These are phyloP conservation scores for Sander vitreus DNA, from an alignment of 2,113 vertebrate genomes.

Conservation along the genomic window DNA sequence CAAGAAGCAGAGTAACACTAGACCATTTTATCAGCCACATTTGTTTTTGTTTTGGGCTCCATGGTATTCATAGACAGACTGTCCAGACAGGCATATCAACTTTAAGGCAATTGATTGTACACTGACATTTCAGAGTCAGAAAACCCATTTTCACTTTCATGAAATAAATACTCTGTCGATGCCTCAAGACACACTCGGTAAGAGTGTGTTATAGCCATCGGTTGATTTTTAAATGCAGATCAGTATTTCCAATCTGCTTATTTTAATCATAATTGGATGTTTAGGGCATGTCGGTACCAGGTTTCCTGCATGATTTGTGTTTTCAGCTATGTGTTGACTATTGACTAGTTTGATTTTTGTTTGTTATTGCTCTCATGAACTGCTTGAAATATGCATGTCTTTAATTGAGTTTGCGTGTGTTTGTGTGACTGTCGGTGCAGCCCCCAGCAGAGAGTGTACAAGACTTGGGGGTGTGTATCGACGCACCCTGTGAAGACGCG, in stretches of 20 bases:
- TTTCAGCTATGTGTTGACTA: constrained; percentile 54
- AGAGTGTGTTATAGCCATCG: constrained; percentile 51
- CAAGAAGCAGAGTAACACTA: constrained; percentile 73
- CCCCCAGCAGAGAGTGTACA: constrained; percentile 82
- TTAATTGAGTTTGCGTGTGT: constrained; percentile 80
- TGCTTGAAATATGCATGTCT: constrained; percentile 79
- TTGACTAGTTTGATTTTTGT: constrained; percentile 55
- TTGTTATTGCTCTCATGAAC: constrained; percentile 64
- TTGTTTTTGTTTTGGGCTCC: constrained; percentile 84
- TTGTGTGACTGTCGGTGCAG: constrained; percentile 87
- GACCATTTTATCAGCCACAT: constrained; percentile 75
- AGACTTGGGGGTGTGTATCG: constrained; percentile 80
- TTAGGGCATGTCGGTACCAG: constrained; percentile 75
- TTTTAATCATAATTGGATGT: constrained; percentile 59
- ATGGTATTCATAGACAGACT: constrained; percentile 77
- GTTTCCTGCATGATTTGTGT: constrained; percentile 78
- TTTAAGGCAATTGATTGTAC: constrained; percentile 79
- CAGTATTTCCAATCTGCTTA: constrained; percentile 40
- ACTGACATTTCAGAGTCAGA: constrained; percentile 78
- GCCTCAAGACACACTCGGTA: constrained; percentile 51
- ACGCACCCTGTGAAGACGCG: constrained; percentile 73
- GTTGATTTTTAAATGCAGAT: constrained; percentile 56
- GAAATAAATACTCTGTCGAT: constrained; percentile 71
- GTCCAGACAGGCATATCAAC: constrained; percentile 80
- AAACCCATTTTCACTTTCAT: constrained; percentile 64